Evolutionary conservation across 1,140 invertebrate species (phyloP).

Genomic region (Schlechtendalia chinensis): DNA sequence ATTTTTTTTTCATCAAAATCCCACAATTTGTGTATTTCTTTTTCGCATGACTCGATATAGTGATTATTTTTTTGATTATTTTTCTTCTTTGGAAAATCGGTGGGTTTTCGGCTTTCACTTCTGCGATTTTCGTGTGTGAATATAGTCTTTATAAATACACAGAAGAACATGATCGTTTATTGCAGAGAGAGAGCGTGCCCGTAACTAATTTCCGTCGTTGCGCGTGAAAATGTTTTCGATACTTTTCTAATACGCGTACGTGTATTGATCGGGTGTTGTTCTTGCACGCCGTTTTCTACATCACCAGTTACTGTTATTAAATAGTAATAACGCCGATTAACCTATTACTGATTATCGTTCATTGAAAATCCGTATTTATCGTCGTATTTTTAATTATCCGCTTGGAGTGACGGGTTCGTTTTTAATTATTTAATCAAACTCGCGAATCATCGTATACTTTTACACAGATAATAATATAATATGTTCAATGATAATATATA

Average conservation of each 20-base stretch:
- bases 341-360: background rate
- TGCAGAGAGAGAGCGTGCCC: background rate
- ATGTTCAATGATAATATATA: too few species aligned
- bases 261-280: background rate
- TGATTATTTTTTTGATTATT: too few species aligned
- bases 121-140: background rate
- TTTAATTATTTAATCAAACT: background rate
- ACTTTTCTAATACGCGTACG: background rate
- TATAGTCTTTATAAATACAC: background rate
- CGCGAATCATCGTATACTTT: too few species aligned
- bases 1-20: background rate
- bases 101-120: slow-evolving; percentile 5
- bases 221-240: background rate
- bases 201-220: background rate
- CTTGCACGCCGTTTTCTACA: background rate
- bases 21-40: background rate
- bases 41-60: background rate
- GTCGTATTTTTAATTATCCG: background rate
- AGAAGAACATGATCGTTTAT: background rate
- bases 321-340: background rate
- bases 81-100: background rate
- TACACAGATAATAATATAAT: too few species aligned
- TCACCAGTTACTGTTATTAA: background rate
- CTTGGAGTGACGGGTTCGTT: background rate
- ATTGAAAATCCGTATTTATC: background rate